These are phyloP conservation scores for Mythimna ferrago DNA, from an alignment of 2,888 invertebrate genomes.

Conservation along the genomic window DNA sequence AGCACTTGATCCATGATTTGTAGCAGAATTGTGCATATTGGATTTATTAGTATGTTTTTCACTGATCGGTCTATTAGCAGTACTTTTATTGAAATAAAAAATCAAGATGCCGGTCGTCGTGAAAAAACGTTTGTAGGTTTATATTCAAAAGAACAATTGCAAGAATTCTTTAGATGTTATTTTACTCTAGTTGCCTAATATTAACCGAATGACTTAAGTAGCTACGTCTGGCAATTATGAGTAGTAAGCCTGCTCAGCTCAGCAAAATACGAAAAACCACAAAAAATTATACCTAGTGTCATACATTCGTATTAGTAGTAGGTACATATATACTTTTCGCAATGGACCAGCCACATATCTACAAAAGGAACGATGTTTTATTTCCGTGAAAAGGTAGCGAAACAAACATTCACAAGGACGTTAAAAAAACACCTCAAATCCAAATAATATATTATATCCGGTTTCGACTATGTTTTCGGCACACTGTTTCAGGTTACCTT, in stretches of 20 bases:
- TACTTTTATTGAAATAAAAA: background rate
- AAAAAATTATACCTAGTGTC: too few species aligned
- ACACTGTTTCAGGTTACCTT: too few species aligned
- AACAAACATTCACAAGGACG: background rate
- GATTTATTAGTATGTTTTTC: background rate
- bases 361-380: background rate
- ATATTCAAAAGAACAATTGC: too few species aligned
- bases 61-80: background rate
- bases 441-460: background rate
- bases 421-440: conserved; percentile 11
- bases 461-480: too few species aligned
- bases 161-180: background rate
- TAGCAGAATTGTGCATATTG: background rate
- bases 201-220: background rate
- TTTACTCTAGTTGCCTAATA: background rate
- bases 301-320: background rate
- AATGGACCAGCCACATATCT: background rate
- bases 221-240: too few species aligned
- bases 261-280: too few species aligned
- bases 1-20: conserved; percentile 26
- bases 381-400: background rate
- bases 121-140: background rate
- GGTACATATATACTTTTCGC: too few species aligned
- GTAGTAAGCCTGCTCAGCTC: background rate
- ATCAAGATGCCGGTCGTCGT: background rate